Evolutionary conservation across 2,797 vertebrate genomes (phyloP).

Genomic region (Sciurus carolinensis): DNA sequence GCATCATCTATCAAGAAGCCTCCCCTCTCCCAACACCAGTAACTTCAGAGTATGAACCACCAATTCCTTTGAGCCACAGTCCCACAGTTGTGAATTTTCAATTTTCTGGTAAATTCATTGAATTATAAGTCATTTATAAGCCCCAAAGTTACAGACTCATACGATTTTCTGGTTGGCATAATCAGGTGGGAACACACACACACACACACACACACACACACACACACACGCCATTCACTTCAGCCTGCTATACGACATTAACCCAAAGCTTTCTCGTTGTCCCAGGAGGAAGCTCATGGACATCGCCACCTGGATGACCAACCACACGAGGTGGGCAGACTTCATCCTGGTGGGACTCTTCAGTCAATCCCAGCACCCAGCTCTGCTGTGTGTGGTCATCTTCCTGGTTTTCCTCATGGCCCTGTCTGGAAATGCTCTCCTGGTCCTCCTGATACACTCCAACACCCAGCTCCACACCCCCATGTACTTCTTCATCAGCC

Average conservation of each 20-base stretch:
- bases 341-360: conserved; percentile 55
- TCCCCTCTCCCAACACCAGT: not conserved
- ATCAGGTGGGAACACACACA: not conserved
- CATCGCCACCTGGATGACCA: not conserved
- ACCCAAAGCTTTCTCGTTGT: not conserved
- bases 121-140: not conserved
- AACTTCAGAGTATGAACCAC: not conserved
- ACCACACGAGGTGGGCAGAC: not conserved
- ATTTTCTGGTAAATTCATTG: not conserved
- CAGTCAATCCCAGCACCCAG: not conserved
- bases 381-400: not conserved
- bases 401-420: conserved; percentile 23
- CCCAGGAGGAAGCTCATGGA: not conserved
- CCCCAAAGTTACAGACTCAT: not conserved
- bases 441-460: not conserved
- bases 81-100: not conserved
- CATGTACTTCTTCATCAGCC: conserved; percentile 69
- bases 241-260: not conserved
- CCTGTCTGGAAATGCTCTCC: not conserved
- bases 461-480: conserved; percentile 50
- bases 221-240: not conserved
- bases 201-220: not conserved
- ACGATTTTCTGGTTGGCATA: not conserved
- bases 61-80: not conserved
- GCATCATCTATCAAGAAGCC: not conserved